Base-by-base conservation (phyloP, 2,797 vertebrate genomes). In the Tenualosa ilisha region DNA sequence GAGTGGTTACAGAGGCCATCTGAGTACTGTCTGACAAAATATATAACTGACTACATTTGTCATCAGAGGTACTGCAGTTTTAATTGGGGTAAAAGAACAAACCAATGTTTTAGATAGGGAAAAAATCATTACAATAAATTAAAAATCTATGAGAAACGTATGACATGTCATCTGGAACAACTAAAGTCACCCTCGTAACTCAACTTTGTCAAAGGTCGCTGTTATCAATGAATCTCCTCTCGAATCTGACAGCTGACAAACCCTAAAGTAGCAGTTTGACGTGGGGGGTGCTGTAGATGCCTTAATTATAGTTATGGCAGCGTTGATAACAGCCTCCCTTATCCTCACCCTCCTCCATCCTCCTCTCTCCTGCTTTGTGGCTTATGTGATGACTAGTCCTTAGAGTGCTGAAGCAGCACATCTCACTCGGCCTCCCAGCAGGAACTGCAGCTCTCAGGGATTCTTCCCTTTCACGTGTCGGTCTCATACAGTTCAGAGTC, bases 341-440 rank as follows among this genome's bases (percentile, higher is more conserved):
- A 81, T 81, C 22, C 24, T 37, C 37, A 9, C 15, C 63, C 68
- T 40, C 15, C 13, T 46, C 37, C 72, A 46, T 46, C 72, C 37
- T 79, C 72, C 43, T 79, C 6, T 83, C 37, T 81, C 81, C 53
- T 81, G 72, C 5, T 20, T 4, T 22, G 3, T 51, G 59, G 83
- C 51, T 86, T 63, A 24, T 61, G 37, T 43, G 83, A 51, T 51
- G 81, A 86, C 53, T 51, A 51, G 54, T 56, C 2, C 68, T 63
- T 43, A 12, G 50, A 56, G 68, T 83, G 84, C 84, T 86, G 84
- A 86, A 15, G 15, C n/a, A 83, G 68, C 82, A 86, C 46, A 82
- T 53, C 37, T 81, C 43, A 31, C 46, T 82, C 81, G 82, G 82
- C 37, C 40, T 53, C 5, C 15, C 40, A 79, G 72, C 72, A 79